These are phyloP conservation scores for Ectropis grisescens DNA, from an alignment of 1,140 invertebrate species.

Conservation along the genomic window DNA sequence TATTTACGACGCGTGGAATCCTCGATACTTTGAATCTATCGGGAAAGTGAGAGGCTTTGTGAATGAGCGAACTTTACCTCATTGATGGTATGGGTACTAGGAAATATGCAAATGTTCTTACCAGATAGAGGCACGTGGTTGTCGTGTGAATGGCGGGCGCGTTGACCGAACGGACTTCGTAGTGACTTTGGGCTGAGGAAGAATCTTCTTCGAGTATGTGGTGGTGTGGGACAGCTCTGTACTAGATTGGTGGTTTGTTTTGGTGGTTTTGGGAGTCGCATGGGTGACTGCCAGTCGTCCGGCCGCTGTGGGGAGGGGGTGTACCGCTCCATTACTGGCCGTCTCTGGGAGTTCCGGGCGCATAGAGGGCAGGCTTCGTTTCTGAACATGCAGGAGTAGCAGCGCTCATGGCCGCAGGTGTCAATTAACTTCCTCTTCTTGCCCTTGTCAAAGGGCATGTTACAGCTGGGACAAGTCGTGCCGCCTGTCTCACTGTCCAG, in stretches of 20 bases:
- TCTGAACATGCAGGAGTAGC: conserved; percentile 93
- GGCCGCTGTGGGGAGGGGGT: conserved; percentile 67
- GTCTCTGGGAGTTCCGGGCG: conserved; percentile 59
- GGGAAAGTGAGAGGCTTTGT: conserved; percentile 29
- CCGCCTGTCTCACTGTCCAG: conserved; percentile 68
- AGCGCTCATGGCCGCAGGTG: conserved; percentile 93
- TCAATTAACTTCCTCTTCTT: conserved; percentile 95
- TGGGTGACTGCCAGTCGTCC: conserved; percentile 55
- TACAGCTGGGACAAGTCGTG: conserved; percentile 83
- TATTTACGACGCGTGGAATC: conserved; percentile 48
- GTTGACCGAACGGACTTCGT: conserved; percentile 76
- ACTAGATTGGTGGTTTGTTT: conserved; percentile 64
- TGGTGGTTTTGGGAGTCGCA: conserved; percentile 55
- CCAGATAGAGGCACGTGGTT: conserved; percentile 76
- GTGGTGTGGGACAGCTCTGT: conserved; percentile 82
- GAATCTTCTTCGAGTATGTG: conserved; percentile 83
- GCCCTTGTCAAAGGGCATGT: conserved; percentile 95
- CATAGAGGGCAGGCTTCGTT: conserved; percentile 93
- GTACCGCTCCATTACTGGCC: conserved; percentile 46
- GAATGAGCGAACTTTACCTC: conserved; percentile 31
- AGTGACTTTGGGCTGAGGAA: conserved; percentile 84
- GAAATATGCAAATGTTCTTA: conserved; percentile 45
- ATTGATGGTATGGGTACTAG: conserved; percentile 30
- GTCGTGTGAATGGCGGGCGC: conserved; percentile 57
- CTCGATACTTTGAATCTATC: conserved; percentile 13